Base-by-base conservation (phyloP, 1,140 invertebrate genomes). In the Sitobion miscanthi region DNA sequence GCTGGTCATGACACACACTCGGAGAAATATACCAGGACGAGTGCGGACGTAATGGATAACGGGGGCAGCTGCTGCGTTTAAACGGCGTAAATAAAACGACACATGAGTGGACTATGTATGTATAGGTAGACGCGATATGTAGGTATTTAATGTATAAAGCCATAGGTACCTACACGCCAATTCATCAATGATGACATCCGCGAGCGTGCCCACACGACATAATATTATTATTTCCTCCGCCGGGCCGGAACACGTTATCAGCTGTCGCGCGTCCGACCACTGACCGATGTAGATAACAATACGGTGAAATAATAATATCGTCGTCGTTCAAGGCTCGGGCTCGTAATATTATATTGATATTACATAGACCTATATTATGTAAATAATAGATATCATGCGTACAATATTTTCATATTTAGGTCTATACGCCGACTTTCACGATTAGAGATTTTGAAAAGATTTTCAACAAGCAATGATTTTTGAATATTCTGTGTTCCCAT, bases 21-120 rank as follows among this genome's bases (percentile, higher is more conserved):
- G 87, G 49, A 54, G 49, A 54, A 35, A 35, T 49, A 88, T 49
- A 35, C 62, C 62, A 77, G n/a, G 87, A 89, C 42, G 87, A 38
- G 86, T 49, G 83, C 38, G 49, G 87, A 89, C 87, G 54, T 89
- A 89, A 89, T 89, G 52, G 87, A 38, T 52, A 54, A 89, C 87
- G 49, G 49, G 49, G 87, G 49, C 49, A 89, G 62, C n/a, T 17
- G 62, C 11, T 38, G 25, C 49, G n/a, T 89, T 77, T 89, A 54
- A 89, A 89, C 9, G 87, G 87, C 17, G 87, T 89, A 89, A 89
- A 89, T 89, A 89, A 89, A 89, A 89, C 49, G 87, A 89, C 87
- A 89, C 87, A 89, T 0, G 42, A 89, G n/a, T 54, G 87, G 49
- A 52, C 87, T 88, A 52, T 45, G 20, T 17, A 14, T 4, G 1